phyloP scores from a whole-genome alignment of 2,797 vertebrate species.

The Silurus aristotelis region DNA sequence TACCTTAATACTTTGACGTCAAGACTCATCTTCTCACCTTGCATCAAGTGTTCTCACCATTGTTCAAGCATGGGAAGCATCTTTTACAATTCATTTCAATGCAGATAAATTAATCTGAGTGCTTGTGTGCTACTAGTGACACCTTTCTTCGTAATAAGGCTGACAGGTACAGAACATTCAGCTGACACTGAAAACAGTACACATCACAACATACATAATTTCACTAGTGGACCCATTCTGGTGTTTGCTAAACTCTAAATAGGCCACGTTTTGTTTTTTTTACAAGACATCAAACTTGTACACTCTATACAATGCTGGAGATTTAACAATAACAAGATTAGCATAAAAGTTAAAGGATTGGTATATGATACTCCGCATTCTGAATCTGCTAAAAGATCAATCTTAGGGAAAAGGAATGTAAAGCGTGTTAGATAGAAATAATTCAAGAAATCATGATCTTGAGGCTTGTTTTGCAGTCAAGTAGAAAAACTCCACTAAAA shows the following conservation, averaged over 20 bases:
- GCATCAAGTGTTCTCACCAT: background rate
- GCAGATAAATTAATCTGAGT: background rate
- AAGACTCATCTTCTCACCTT: background rate
- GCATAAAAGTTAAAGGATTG: background rate
- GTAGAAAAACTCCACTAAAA: background rate
- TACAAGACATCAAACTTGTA: background rate
- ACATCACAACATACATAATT: background rate
- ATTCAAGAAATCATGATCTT: too few species aligned
- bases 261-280: background rate
- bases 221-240: background rate
- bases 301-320: background rate
- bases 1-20: background rate
- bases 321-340: background rate
- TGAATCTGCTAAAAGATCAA: background rate
- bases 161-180: background rate
- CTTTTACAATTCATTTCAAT: background rate
- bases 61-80: background rate
- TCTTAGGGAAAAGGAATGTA: background rate
- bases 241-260: background rate
- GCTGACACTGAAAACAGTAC: background rate
- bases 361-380: background rate
- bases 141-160: background rate
- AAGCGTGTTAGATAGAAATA: background rate
- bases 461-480: background rate
- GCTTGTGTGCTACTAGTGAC: background rate